Evolutionary conservation across 2,797 vertebrate species (phyloP).

Genomic region (Pangasius krempfi): DNA sequence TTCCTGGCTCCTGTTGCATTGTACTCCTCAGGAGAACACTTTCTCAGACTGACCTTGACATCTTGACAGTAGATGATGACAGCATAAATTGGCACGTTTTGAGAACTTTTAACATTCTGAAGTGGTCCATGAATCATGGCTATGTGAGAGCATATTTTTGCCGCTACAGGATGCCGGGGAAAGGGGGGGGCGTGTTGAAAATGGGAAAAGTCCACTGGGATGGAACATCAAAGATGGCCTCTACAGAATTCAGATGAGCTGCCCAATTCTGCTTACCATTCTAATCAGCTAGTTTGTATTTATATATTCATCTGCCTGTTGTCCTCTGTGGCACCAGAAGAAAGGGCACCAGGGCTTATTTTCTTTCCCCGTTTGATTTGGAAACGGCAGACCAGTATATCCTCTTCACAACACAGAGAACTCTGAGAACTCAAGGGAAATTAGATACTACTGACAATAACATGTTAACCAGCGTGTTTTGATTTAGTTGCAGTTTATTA

Average conservation of each 20-base stretch:
- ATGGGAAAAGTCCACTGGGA: conserved; percentile 17
- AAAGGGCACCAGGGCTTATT: conserved; percentile 18
- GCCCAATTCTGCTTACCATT: conserved; percentile 20
- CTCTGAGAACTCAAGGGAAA: neutral
- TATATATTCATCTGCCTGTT: conserved; percentile 27
- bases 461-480: neutral
- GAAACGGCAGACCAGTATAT: neutral
- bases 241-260: conserved; percentile 11
- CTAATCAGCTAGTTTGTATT: conserved; percentile 36
- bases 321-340: conserved; percentile 12
- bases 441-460: neutral
- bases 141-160: neutral
- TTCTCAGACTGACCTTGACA: neutral
- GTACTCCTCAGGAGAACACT: neutral
- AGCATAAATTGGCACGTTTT: neutral
- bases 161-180: neutral
- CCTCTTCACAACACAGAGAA: neutral
- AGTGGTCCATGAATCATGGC: neutral
- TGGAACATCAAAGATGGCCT: conserved; percentile 18
- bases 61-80: neutral
- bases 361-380: neutral
- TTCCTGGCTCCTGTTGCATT: neutral
- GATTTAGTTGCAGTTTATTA: neutral
- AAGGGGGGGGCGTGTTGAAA: neutral
- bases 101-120: neutral